Evolutionary conservation across 2,888 invertebrate species (phyloP).

Genomic region (Phymatocera aterrima): DNA sequence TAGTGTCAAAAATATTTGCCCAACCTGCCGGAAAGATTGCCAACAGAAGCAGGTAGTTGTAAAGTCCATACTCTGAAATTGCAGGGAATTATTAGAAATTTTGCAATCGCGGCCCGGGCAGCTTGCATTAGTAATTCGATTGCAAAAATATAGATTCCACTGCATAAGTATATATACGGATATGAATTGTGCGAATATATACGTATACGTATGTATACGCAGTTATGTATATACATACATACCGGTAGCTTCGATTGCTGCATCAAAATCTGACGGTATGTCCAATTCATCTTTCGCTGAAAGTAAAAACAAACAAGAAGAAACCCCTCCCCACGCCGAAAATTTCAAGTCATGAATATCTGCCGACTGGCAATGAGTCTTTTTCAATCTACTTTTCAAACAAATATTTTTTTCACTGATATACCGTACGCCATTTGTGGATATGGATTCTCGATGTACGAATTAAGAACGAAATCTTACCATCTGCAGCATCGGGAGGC

Average conservation of each 20-base stretch:
- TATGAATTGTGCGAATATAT: too few relatives aligned
- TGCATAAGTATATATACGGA: too few relatives aligned
- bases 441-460: too few relatives aligned
- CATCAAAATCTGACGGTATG: constrained; percentile 79
- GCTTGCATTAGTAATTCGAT: neutral
- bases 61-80: constrained; percentile 79
- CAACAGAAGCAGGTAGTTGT: constrained; percentile 80
- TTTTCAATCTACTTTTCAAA: too few relatives aligned
- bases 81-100: neutral
- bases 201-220: too few relatives aligned
- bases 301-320: neutral
- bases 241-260: constrained; percentile 79
- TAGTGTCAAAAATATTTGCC: constrained; percentile 83
- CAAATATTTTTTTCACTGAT: too few relatives aligned
- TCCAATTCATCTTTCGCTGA: neutral
- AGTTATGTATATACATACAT: too few relatives aligned
- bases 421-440: too few relatives aligned
- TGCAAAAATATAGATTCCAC: too few relatives aligned
- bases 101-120: neutral
- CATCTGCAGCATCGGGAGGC: neutral
- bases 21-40: constrained; percentile 81
- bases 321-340: too few relatives aligned
- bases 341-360: too few relatives aligned
- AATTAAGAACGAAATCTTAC: neutral
- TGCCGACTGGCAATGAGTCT: too few relatives aligned